These are phyloP conservation scores for Sphaerodactylus townsendi DNA, from an alignment of 2,113 vertebrate species.

Conservation along the genomic window DNA sequence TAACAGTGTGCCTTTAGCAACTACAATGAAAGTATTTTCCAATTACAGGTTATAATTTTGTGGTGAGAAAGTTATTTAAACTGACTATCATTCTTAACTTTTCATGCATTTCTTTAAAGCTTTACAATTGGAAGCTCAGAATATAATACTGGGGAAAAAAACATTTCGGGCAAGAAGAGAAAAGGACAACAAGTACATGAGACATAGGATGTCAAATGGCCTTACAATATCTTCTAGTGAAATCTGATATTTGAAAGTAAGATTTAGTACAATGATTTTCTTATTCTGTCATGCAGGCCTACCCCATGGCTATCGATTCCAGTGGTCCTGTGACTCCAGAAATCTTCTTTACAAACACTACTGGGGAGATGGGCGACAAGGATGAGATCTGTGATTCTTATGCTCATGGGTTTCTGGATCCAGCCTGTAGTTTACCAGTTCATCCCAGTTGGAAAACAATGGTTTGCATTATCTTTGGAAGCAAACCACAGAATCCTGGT, in stretches of 20 bases:
- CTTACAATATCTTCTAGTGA: neutral
- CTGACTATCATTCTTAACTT: neutral
- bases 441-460: too few species aligned
- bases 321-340: too few species aligned
- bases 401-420: too few species aligned
- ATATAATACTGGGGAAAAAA: neutral
- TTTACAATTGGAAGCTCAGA: constrained; percentile 4
- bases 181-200: constrained; percentile 15
- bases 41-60: constrained; percentile 24
- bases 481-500: too few species aligned
- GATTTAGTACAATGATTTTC: neutral
- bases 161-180: neutral
- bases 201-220: neutral
- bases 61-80: constrained; percentile 8
- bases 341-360: too few species aligned
- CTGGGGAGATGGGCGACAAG: too few species aligned
- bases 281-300: neutral
- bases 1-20: neutral
- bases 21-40: neutral
- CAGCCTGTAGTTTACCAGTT: too few species aligned
- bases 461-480: too few species aligned
- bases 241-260: neutral
- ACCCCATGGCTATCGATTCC: too few species aligned
- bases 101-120: constrained; percentile 17
- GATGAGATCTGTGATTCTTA: too few species aligned